Base-by-base conservation (phyloP, 2,888 invertebrate species). In the Agelastica alni region DNA sequence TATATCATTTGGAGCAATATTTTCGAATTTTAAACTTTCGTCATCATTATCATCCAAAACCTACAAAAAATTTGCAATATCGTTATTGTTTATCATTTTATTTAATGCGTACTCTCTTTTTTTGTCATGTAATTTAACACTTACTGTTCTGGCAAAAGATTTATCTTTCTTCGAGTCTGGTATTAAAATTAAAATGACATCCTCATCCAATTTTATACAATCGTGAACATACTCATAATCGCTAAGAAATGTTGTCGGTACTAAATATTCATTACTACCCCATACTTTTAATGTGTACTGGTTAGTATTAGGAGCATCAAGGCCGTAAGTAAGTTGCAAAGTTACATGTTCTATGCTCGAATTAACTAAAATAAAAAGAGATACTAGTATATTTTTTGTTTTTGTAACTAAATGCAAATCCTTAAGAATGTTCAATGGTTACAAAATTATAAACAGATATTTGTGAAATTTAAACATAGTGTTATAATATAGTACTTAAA, bases 181-280 rank as follows among this genome's bases (percentile, higher is more conserved):
- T 56, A 84, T 83, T 1, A 88, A 73, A 44, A 83, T 85, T 56
- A 91, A 74, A 28, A 84, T 80, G 2, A 95, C 90, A 76, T 96
- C 96, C 71, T 89, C 87, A 73, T 96, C 96, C 69, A 96, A 77
- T 70, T 96, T 95, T 53, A 96, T 88, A 74, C 96, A 96, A 68
- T 89, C 88, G 68, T 96, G 93, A 49, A 96, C 89, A 73, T 96
- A 96, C 74, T 94, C 93, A 75, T 96, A 92, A 73, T 95, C 93
- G 57, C 89, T 88, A 22, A 97, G 82, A 7, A 85, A 83, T 26
- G 92, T 91, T 46, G 91, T 89, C 9, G 91, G 86, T 0, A 89
- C 87, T 26, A 97, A 77, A 79, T 95, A 97, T 77, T 96, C 96
- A 46, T 90, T 86, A 53, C 91, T 83, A 12, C 96, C 95, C 82